Conservation (phyloP, 2,797 vertebrate genomes). For the Microctenopoma stevenorrisi region DNA sequence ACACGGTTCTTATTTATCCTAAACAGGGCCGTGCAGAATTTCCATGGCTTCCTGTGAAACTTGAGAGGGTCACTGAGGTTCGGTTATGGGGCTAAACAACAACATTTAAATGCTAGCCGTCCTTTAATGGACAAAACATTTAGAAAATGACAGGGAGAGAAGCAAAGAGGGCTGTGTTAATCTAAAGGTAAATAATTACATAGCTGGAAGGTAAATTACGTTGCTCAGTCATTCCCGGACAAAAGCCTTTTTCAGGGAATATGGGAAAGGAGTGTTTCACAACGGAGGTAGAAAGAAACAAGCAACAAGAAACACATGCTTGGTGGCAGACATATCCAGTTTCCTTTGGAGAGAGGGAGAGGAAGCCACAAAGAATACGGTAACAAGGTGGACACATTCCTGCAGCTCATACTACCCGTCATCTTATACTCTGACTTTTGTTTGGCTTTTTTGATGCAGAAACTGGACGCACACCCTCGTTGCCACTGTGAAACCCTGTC, state of each 20-base stretch:
- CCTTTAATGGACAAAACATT: slow-evolving; percentile 27
- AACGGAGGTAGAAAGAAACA: slow-evolving; percentile 47
- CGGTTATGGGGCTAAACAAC: slow-evolving; percentile 43
- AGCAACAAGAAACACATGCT: slow-evolving; percentile 76
- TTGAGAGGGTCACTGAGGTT: slow-evolving; percentile 58
- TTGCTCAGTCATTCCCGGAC: slow-evolving; percentile 63
- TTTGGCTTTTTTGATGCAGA: slow-evolving; percentile 68
- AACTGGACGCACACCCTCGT: slow-evolving; percentile 47
- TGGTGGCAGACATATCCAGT: slow-evolving; percentile 67
- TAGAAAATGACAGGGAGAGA: slow-evolving; percentile 2
- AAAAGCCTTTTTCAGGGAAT: slow-evolving; percentile 74
- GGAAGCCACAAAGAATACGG: slow-evolving; percentile 61
- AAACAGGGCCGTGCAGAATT: slow-evolving; percentile 42
- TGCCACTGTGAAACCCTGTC: slow-evolving; percentile 65
- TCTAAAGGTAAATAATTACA: slow-evolving; percentile 70
- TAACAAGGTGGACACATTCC: slow-evolving; percentile 78
- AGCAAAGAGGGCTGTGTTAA: slow-evolving; percentile 41
- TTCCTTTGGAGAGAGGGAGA: slow-evolving; percentile 62
- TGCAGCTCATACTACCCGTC: slow-evolving; percentile 65
- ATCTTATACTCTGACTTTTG: slow-evolving; percentile 69
- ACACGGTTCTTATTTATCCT: slow-evolving; percentile 62
- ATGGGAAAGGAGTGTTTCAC: slow-evolving; percentile 67
- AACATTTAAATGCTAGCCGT: slow-evolving; percentile 38
- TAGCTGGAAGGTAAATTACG: slow-evolving; percentile 58
- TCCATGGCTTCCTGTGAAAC: slow-evolving; percentile 61